Evolutionary conservation across 2,888 invertebrate genomes (phyloP).

Genomic region (Tiphia femorata): DNA sequence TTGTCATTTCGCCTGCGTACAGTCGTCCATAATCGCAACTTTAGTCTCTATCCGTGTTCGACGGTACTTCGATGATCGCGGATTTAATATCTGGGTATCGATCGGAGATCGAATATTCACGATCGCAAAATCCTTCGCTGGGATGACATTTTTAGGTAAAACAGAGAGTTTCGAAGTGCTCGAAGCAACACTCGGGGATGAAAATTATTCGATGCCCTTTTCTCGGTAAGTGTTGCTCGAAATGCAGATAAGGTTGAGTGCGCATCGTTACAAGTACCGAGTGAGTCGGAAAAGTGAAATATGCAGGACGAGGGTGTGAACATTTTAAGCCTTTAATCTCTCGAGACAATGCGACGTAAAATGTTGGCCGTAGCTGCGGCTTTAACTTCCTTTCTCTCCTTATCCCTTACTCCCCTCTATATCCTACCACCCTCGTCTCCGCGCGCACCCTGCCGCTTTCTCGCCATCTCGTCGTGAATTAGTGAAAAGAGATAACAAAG

Average conservation of each 20-base stretch:
- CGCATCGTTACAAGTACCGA: conserved; percentile 2
- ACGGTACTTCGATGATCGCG: too few species aligned
- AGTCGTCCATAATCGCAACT: not conserved
- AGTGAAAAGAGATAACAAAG: conserved; percentile 61
- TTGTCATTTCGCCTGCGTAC: too few species aligned
- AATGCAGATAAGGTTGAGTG: too few species aligned
- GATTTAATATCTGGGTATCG: too few species aligned
- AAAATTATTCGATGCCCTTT: too few species aligned
- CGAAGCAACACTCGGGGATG: too few species aligned
- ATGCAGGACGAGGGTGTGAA: conserved; percentile 38
- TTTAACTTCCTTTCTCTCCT: conserved; percentile 40
- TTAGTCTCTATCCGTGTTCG: not conserved
- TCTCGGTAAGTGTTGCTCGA: too few species aligned
- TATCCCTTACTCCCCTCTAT: conserved; percentile 2
- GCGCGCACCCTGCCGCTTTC: conserved; percentile 18
- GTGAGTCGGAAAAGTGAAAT: too few species aligned
- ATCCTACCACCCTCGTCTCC: conserved; percentile 7
- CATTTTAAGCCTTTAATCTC: conserved; percentile 59
- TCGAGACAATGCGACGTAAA: conserved; percentile 56
- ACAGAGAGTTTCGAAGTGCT: too few species aligned
- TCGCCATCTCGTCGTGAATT: conserved; percentile 48
- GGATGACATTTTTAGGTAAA: too few species aligned
- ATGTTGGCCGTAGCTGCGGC: conserved; percentile 44
- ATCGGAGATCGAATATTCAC: too few species aligned
- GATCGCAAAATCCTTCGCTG: too few species aligned